Conservation (phyloP, 1,140 invertebrate species). For the Anoplophora glabripennis region DNA sequence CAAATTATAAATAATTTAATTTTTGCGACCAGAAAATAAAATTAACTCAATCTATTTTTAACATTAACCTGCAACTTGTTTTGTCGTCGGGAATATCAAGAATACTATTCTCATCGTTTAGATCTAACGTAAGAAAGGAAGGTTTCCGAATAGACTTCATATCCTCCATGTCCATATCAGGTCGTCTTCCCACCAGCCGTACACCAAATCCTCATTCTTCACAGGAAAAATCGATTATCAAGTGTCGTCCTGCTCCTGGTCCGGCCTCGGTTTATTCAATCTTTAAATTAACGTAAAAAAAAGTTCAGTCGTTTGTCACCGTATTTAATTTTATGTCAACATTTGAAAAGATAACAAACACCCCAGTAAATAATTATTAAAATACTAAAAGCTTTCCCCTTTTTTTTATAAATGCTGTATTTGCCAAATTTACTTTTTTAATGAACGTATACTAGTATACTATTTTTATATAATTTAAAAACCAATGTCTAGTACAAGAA, state of each 20-base stretch:
- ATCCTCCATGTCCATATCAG: constrained; percentile 92
- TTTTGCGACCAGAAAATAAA: background rate
- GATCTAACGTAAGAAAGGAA: constrained; percentile 92
- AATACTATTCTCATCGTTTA: constrained; percentile 98
- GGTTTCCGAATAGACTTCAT: constrained; percentile 90
- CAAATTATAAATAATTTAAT: background rate
- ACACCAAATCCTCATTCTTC: constrained; percentile 94
- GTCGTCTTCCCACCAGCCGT: constrained; percentile 95
- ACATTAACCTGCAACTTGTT: constrained; percentile 53
- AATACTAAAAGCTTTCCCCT: no score
- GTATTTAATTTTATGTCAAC: no score
- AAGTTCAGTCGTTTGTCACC: no score
- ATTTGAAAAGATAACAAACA: no score
- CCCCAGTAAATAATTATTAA: no score
- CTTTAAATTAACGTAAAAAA: constrained; percentile 30
- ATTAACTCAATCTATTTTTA: no score
- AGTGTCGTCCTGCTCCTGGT: constrained; percentile 69
- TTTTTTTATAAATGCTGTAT: no score
- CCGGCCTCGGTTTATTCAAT: constrained; percentile 44
- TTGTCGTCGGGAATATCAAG: constrained; percentile 89
- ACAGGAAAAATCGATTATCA: constrained; percentile 98
- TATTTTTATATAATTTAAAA: no score
- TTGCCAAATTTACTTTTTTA: no score
- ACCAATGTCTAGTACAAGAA: no score
- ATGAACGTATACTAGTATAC: no score